Conservation (phyloP, 1,140 invertebrate genomes). For the Dreissena rostriformis region DNA sequence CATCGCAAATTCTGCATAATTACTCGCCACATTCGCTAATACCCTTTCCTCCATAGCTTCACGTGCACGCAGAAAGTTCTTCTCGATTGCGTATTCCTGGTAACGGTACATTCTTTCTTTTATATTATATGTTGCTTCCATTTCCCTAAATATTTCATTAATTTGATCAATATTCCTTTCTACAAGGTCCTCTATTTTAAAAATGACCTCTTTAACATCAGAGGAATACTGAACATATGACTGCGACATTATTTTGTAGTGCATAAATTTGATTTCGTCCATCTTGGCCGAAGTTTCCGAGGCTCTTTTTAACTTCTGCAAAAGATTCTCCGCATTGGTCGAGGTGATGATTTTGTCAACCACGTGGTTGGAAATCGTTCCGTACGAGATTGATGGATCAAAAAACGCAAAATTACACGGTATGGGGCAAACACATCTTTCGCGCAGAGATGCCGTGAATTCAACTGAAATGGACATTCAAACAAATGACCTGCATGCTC, state of each 20-base stretch:
- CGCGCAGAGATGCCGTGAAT: slow-evolving; percentile 11
- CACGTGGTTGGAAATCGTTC: slow-evolving; percentile 45
- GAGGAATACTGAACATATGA: not conserved
- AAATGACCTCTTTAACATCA: slow-evolving; percentile 32
- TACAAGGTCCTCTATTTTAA: slow-evolving; percentile 13
- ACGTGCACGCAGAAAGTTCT: slow-evolving; percentile 57
- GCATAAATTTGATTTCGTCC: slow-evolving; percentile 16
- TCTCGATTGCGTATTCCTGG: slow-evolving; percentile 51
- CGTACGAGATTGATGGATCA: slow-evolving; percentile 53
- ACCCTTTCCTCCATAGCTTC: slow-evolving; percentile 63
- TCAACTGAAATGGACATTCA: slow-evolving; percentile 25
- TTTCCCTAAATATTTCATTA: slow-evolving; percentile 15
- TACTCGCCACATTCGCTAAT: slow-evolving; percentile 36
- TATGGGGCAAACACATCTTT: slow-evolving; percentile 50
- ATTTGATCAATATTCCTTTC: slow-evolving; percentile 16
- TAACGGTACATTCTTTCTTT: slow-evolving; percentile 46
- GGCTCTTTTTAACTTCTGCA: slow-evolving; percentile 44
- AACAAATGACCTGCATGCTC: no score
- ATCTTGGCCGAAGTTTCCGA: slow-evolving; percentile 43
- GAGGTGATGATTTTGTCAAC: slow-evolving; percentile 28
- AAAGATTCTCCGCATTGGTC: not conserved
- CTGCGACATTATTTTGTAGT: not conserved
- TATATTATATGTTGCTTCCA: slow-evolving; percentile 17
- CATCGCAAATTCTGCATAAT: slow-evolving; percentile 47
- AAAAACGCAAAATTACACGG: slow-evolving; percentile 50